Evolutionary conservation across 1,140 invertebrate genomes (phyloP), one percentile per base, ranked within the genome.

Genomic region (Ostrea edulis): DNA sequence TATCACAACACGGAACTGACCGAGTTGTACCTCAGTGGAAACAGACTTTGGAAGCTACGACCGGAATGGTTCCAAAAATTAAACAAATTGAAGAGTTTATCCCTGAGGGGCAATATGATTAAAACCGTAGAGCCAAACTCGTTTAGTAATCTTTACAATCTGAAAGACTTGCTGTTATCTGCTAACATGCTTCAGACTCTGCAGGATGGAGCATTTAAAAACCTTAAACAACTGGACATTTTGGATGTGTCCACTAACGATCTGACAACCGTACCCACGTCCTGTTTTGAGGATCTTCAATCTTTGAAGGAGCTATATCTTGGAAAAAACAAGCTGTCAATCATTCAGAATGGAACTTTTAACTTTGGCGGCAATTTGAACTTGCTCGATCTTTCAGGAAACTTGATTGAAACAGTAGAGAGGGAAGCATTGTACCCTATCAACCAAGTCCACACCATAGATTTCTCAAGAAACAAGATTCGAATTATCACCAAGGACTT

Each of bases 181-280:
- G 87, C 87, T 9, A 88, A 88, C 53, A 82, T 77, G 53, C 53
- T 88, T 35, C 29, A 84, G 25, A 82, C 52, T 77, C 22, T 88
- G 8, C 9, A 88, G 22, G 87, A 84, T 29, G 83, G 83, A 14
- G 83, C 87, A 20, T 88, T 88, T 55, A 84, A 77, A 55, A 88
- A 85, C 53, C 53, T 88, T 25, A 29, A 65, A 20, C 54, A 85
- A n/a, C 51, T 88, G 17, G 84, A 71, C 52, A 85, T 77, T 35
- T 71, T 88, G 29, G 87, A 88, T 52, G 29, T 88, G 20, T 81
- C 87, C 0, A 88, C 87, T 9, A 88, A 88, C 71, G 87, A 88
- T 29, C 65, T 88, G 22, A 54, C 55, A 54, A 51, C 84, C 12
- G 68, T 88, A 5, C 82, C 58, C 14, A 54, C 82, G 0, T 55